Evolutionary conservation across 2,113 vertebrate species (phyloP).

Genomic region (Isurus oxyrinchus): DNA sequence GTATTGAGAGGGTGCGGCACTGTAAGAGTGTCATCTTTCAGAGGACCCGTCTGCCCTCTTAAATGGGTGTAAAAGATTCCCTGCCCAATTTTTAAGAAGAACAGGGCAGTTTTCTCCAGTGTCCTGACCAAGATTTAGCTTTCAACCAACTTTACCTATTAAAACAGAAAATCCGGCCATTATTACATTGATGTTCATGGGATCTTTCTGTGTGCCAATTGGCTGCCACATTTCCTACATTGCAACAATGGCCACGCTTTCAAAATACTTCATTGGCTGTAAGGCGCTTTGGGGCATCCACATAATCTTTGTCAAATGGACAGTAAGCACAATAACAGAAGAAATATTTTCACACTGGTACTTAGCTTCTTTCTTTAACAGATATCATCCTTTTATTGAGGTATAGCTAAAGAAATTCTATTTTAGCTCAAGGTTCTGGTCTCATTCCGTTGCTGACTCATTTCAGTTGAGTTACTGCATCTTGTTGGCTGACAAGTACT

Average conservation of each 20-base stretch:
- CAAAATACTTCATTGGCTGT: background rate
- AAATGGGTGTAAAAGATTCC: background rate
- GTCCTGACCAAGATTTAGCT: background rate
- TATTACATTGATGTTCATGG: background rate
- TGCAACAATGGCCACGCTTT: background rate
- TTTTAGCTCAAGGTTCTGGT: background rate
- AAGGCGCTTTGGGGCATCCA: background rate
- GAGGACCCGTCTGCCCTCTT: background rate
- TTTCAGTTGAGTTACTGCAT: background rate
- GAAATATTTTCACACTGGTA: background rate
- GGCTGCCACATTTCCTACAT: background rate
- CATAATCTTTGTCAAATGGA: background rate
- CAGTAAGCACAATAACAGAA: background rate
- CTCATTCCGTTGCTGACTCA: slow-evolving; percentile 4
- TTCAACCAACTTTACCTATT: background rate
- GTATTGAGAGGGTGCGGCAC: background rate
- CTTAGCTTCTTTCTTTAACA: background rate
- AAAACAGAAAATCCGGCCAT: background rate
- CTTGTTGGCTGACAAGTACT: slow-evolving; percentile 1
- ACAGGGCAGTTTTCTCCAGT: background rate
- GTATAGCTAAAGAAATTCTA: background rate
- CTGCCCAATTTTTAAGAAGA: background rate
- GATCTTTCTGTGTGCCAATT: background rate
- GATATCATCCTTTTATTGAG: background rate
- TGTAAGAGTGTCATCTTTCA: no score